Percentiles rank a stretch among this genome's conserved stretches.
Conservation (phyloP, 2,888 invertebrate genomes). For the Amphipoea oculea region DNA sequence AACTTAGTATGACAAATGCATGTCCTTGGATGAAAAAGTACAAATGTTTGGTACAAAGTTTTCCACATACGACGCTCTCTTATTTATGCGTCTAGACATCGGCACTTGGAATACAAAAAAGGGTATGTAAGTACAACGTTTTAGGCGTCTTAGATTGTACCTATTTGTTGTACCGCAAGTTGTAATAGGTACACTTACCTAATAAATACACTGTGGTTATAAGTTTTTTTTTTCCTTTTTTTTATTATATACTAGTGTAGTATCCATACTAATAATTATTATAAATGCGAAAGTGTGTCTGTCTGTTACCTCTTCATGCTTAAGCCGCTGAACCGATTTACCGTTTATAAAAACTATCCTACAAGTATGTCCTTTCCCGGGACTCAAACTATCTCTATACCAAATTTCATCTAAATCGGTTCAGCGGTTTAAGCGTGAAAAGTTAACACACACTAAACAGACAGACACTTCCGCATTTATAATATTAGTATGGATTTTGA, state of each 20-base stretch:
- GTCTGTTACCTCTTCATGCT: no score
- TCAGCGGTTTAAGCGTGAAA: no score
- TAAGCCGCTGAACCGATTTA: no score
- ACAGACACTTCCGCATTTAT: no score
- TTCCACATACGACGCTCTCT: constrained; percentile 20
- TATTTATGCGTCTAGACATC: constrained; percentile 54
- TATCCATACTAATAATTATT: no score
- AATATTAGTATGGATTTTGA: not conserved
- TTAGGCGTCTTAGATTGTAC: not conserved
- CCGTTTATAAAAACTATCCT: no score
- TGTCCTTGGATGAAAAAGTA: constrained; percentile 5
- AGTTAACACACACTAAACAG: no score
- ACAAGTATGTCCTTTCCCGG: no score
- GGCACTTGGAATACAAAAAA: constrained; percentile 27
- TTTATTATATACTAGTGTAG: no score
- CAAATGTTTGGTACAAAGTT: constrained; percentile 38
- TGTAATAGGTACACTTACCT: not conserved
- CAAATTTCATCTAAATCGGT: no score
- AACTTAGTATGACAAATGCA: not conserved
- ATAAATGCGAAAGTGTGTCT: no score
- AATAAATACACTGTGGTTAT: not conserved
- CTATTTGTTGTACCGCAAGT: constrained; percentile 8
- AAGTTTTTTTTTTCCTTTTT: not conserved
- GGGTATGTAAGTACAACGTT: not conserved
- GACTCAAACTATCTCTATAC: no score